Percentiles rank a stretch among this genome's conserved stretches.
phyloP scores from a whole-genome alignment of 2,888 invertebrate genomes.

The Hydropsyche betteni region DNA sequence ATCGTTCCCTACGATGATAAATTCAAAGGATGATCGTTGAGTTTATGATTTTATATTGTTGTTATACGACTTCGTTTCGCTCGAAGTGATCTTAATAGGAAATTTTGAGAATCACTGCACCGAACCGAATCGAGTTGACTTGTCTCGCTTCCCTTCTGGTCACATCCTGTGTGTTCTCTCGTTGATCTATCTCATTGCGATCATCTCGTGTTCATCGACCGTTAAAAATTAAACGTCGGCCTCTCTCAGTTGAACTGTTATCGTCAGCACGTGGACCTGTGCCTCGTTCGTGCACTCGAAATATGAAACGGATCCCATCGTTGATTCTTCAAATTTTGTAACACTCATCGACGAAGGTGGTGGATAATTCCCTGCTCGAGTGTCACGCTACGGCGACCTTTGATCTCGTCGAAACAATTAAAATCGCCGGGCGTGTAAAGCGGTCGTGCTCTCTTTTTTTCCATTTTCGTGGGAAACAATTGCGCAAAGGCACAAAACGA shows the following conservation, averaged over 20 bases:
- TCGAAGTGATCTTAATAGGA: too few species aligned
- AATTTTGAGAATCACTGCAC: too few species aligned
- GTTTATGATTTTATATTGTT: too few species aligned
- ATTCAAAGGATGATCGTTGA: too few species aligned
- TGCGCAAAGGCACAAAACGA: conserved; percentile 28
- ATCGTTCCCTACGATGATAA: too few species aligned
- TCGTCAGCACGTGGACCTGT: neutral
- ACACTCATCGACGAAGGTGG: neutral
- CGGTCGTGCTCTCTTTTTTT: neutral
- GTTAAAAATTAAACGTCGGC: conserved; percentile 21
- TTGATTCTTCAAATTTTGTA: neutral
- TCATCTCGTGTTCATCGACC: conserved; percentile 25
- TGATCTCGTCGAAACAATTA: conserved; percentile 20
- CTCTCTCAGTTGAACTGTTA: conserved; percentile 6
- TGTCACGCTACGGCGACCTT: conserved; percentile 15
- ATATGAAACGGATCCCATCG: neutral
- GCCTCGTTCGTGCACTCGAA: neutral
- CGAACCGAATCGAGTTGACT: neutral
- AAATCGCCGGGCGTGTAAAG: neutral
- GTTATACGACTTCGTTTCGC: too few species aligned
- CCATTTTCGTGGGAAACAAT: conserved; percentile 30
- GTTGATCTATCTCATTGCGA: conserved; percentile 19
- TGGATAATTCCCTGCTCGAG: neutral
- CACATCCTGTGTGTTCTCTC: conserved; percentile 10
- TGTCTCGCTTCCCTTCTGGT: conserved; percentile 10